Base-by-base conservation (phyloP, 2,113 vertebrate species). In the Nibea coibor region DNA sequence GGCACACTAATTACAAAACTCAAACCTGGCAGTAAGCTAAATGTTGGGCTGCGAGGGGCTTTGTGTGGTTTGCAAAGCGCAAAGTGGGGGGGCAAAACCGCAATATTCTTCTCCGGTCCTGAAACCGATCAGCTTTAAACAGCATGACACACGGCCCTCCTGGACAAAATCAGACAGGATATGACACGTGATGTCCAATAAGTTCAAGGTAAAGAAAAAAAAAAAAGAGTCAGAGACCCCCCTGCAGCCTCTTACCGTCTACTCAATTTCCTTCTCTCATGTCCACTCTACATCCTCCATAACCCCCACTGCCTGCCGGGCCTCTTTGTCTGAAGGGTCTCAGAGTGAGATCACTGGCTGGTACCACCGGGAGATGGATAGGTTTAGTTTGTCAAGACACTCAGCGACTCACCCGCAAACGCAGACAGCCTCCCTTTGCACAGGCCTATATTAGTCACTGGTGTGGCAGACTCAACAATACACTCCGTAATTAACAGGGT, bases 61-160 rank as follows among this genome's bases (percentile, higher is more conserved):
- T 77, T 82, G 47, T 90, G 82, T 80, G 88, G 84, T 85, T 89
- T 83, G 67, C 57, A 75, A 67, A 79, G 76, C 35, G 11, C 62
- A 28, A 53, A 64, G 74, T 4, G 2, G 64, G 75, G 78, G 56
- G 22, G 16, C 24, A 64, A 86, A 86, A 86, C 82, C 80, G 42
- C 88, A 86, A 76, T 74, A 72, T 70, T 82, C 42, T 74, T 79
- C 67, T 75, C 81, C 9, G 43, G 74, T 76, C 66, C 75, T 89
- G 75, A 89, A 84, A 85, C 64, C 64, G 84, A 90, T 91, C 80
- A 80, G 70, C 74, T 85, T 85, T 80, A 80, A 86, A 84, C 20
- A 58, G 78, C 72, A 80, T 94, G 93, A 93, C 91, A 87, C 93
- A 94, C 56, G 74, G 12, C 80, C 87, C 81, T 35, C 87, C 89